These are phyloP conservation scores for Medauroidea extradentata DNA, from an alignment of 1,140 invertebrate genomes.

Conservation along the genomic window DNA sequence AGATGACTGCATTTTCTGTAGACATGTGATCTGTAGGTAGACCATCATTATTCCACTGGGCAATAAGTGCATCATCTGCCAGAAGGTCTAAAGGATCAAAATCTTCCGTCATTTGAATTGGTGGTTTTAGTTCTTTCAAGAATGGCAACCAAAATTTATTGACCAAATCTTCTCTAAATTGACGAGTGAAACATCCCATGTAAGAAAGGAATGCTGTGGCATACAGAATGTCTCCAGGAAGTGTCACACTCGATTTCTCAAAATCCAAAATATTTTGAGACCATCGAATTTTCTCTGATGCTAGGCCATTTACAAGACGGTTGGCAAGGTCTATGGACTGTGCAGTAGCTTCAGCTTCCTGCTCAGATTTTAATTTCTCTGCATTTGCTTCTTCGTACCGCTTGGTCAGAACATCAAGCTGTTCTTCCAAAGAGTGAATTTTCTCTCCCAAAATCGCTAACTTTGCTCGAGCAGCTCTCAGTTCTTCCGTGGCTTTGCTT, in stretches of 20 bases:
- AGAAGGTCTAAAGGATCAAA: slow-evolving; percentile 78
- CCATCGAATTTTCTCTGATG: slow-evolving; percentile 88
- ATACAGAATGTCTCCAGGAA: slow-evolving; percentile 85
- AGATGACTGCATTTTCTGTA: slow-evolving; percentile 89
- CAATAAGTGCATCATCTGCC: slow-evolving; percentile 87
- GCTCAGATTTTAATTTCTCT: slow-evolving; percentile 84
- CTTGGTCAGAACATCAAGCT: slow-evolving; percentile 66
- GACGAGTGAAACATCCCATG: slow-evolving; percentile 87
- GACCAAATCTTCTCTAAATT: slow-evolving; percentile 75
- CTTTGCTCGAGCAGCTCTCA: slow-evolving; percentile 74
- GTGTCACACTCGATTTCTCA: slow-evolving; percentile 60
- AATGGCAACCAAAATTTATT: slow-evolving; percentile 76
- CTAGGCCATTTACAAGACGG: slow-evolving; percentile 85
- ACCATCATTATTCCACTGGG: slow-evolving; percentile 92
- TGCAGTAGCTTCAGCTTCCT: slow-evolving; percentile 77
- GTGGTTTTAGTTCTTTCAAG: slow-evolving; percentile 56
- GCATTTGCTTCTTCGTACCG: slow-evolving; percentile 80
- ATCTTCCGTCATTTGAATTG: slow-evolving; percentile 73
- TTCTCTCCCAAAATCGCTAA: slow-evolving; percentile 60
- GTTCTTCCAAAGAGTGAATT: slow-evolving; percentile 62
- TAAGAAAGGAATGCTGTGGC: slow-evolving; percentile 95
- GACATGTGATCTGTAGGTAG: slow-evolving; percentile 90
- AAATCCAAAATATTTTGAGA: slow-evolving; percentile 61
- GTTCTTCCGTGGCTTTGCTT: slow-evolving; percentile 76
- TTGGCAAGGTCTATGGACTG: slow-evolving; percentile 88